These are phyloP conservation scores for Conus canariensis DNA, from an alignment of 2,888 invertebrate species.

Conservation along the genomic window DNA sequence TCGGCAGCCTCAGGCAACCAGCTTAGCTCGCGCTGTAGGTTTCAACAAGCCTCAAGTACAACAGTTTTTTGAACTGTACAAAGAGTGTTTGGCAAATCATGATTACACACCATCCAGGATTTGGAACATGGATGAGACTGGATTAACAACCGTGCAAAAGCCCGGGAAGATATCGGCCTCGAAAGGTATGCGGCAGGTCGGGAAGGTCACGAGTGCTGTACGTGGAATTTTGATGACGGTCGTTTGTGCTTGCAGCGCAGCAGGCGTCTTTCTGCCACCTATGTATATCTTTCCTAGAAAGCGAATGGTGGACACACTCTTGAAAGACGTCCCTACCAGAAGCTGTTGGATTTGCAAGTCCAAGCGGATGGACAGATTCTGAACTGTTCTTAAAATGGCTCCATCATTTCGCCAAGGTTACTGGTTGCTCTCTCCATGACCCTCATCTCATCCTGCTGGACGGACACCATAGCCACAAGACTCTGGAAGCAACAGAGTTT, in stretches of 20 bases:
- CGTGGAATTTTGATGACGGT: conserved; percentile 47
- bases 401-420: too few relatives aligned
- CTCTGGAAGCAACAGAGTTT: too few relatives aligned
- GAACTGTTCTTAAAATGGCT: too few relatives aligned
- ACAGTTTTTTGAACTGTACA: conserved; percentile 1
- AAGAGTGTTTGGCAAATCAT: neutral
- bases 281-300: conserved; percentile 49
- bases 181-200: conserved; percentile 33
- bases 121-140: conserved; percentile 42
- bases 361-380: too few relatives aligned
- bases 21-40: too few relatives aligned
- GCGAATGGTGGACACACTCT: neutral
- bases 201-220: conserved; percentile 45
- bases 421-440: too few relatives aligned
- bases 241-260: conserved; percentile 45
- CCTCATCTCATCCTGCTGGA: too few relatives aligned
- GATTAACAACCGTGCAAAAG: conserved; percentile 33
- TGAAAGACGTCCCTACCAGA: too few relatives aligned
- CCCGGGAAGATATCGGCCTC: conserved; percentile 18
- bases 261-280: conserved; percentile 43
- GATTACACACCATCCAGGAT: neutral
- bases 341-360: too few relatives aligned
- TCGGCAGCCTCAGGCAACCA: too few relatives aligned
- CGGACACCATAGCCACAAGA: too few relatives aligned
- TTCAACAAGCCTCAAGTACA: conserved; percentile 13